phyloP scores from a whole-genome alignment of 1,140 invertebrate genomes.

The Leptinotarsa undecemlineata region DNA sequence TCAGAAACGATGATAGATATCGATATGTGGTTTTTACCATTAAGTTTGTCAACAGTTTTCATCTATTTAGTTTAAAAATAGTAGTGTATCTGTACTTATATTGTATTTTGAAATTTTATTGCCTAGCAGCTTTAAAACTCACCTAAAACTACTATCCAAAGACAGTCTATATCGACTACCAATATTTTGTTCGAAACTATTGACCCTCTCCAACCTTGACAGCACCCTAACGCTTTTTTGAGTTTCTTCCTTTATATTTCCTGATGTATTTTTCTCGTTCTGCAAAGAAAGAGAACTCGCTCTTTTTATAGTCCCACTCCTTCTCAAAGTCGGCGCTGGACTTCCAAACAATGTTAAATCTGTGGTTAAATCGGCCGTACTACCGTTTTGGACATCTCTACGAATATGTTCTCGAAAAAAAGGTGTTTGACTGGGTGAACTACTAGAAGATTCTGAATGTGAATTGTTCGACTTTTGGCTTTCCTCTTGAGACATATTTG shows the following conservation, averaged over 20 bases:
- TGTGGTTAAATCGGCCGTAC: constrained; percentile 26
- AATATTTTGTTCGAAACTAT: constrained; percentile 13
- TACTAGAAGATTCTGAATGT: constrained; percentile 47
- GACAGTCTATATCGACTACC: constrained; percentile 42
- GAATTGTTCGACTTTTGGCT: constrained; percentile 41
- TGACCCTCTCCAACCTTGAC: neutral
- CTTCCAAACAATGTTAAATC: constrained; percentile 40
- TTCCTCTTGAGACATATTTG: constrained; percentile 39
- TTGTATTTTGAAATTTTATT: too few species aligned
- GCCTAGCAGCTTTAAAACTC: neutral
- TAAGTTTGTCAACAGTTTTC: too few species aligned
- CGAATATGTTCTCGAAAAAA: constrained; percentile 39
- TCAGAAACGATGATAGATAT: too few species aligned
- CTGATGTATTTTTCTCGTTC: constrained; percentile 20
- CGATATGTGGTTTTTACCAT: too few species aligned
- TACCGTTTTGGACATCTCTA: constrained; percentile 10
- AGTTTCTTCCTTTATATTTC: neutral
- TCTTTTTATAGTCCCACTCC: constrained; percentile 46
- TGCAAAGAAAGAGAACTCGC: constrained; percentile 33
- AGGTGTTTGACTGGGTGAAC: constrained; percentile 44
- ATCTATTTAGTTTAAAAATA: too few species aligned
- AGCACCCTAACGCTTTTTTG: neutral
- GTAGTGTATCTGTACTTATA: too few species aligned
- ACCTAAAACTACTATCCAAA: constrained; percentile 43
- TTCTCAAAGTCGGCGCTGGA: constrained; percentile 38